A percentile compares a stretch with the other conserved stretches of the same genome.
phyloP scores from a whole-genome alignment of 2,888 invertebrate species.

The Brachyptera risi region DNA sequence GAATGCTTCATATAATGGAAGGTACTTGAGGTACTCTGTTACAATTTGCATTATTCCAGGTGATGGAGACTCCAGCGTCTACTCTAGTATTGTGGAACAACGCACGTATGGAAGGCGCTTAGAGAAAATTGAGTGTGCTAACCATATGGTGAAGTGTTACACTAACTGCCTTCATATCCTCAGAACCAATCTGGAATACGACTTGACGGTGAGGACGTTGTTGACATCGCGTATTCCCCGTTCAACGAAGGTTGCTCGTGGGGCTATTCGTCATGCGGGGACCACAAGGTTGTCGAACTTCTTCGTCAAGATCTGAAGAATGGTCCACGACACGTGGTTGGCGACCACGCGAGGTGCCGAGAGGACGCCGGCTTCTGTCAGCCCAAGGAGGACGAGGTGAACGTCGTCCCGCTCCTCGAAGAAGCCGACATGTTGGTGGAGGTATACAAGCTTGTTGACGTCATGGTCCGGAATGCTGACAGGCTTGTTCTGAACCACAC shows the following conservation, averaged over 20 bases:
- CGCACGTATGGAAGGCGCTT: neutral
- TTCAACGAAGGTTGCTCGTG: neutral
- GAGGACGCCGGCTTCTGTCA: neutral
- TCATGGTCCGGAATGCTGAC: neutral
- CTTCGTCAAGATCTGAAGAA: neutral
- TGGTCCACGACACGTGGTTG: neutral
- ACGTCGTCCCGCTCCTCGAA: neutral
- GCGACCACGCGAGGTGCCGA: neutral
- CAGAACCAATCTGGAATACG: neutral
- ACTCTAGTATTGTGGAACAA: neutral
- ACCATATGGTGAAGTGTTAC: neutral
- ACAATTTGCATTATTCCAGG: no score
- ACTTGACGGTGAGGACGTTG: neutral
- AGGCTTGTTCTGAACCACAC: slow-evolving; percentile 5
- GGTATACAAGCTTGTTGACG: neutral
- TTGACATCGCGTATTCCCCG: neutral
- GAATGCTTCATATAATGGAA: neutral
- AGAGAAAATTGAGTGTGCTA: neutral
- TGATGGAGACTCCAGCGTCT: slow-evolving; percentile 9
- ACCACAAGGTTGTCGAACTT: neutral
- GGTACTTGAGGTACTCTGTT: no score
- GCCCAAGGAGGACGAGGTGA: neutral
- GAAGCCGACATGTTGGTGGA: neutral
- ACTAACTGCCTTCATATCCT: neutral
- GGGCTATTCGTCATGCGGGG: neutral